Conservation (phyloP, 2,797 vertebrate genomes). For the Danio albolineatus region DNA sequence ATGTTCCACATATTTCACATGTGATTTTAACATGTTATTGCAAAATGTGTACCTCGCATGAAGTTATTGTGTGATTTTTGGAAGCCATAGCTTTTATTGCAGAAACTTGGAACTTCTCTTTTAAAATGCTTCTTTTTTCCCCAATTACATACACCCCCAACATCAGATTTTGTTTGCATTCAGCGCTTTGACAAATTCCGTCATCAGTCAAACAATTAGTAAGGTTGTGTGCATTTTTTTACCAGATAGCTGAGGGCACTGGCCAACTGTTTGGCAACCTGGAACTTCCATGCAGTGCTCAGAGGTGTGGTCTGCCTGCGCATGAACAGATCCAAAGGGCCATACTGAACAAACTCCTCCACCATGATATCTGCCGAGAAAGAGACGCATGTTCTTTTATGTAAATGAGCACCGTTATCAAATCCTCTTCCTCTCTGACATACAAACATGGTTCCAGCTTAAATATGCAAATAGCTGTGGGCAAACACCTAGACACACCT, state of each 20-base stretch:
- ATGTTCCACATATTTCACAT: too few species aligned
- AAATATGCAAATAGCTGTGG: constrained; percentile 26
- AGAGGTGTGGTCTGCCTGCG: constrained; percentile 85
- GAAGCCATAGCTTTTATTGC: too few species aligned
- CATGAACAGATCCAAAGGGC: constrained; percentile 95
- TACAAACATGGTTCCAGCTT: background rate
- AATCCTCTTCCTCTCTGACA: background rate
- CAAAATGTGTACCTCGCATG: too few species aligned
- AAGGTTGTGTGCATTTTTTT: constrained; percentile 35
- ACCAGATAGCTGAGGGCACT: constrained; percentile 97
- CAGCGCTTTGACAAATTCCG: too few species aligned
- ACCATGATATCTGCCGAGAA: constrained; percentile 91
- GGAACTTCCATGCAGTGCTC: constrained; percentile 94
- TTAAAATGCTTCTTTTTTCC: too few species aligned
- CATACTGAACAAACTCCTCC: constrained; percentile 92
- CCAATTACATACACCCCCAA: too few species aligned
- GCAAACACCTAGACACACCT: constrained; percentile 33
- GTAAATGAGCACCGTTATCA: constrained; percentile 10
- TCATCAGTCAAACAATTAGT: too few species aligned
- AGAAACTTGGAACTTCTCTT: too few species aligned
- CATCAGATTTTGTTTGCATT: too few species aligned
- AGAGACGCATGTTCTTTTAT: background rate
- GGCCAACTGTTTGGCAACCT: constrained; percentile 96
- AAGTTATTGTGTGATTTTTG: too few species aligned
- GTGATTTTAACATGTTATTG: too few species aligned